Evolutionary conservation across 2,888 invertebrate genomes (phyloP).

Genomic region (Ceraclea dissimilis): DNA sequence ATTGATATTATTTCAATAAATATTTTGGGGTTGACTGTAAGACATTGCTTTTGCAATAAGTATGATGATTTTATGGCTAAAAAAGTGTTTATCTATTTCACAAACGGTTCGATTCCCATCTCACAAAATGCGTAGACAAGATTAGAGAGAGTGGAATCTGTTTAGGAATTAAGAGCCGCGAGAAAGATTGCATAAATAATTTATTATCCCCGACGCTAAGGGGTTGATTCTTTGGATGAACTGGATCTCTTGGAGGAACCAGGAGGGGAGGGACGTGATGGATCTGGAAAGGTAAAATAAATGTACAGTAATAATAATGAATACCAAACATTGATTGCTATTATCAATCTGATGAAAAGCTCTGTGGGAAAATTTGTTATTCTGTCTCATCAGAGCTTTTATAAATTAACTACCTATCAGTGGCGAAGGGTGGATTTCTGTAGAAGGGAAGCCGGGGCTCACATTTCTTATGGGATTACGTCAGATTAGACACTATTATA

Average conservation of each 20-base stretch:
- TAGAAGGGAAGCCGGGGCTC: too few relatives aligned
- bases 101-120: conserved; percentile 8
- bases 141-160: conserved; percentile 7
- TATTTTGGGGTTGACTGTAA: too few relatives aligned
- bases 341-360: not conserved
- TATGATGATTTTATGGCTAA: too few relatives aligned
- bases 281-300: not conserved
- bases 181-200: conserved; percentile 26
- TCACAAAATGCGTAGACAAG: not conserved
- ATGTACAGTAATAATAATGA: not conserved
- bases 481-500: too few relatives aligned
- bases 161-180: conserved; percentile 8
- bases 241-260: not conserved
- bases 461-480: too few relatives aligned
- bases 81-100: too few relatives aligned
- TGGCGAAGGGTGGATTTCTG: too few relatives aligned
- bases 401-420: too few relatives aligned
- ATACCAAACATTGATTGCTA: not conserved
- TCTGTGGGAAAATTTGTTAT: not conserved
- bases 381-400: too few relatives aligned
- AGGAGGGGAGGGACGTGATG: not conserved
- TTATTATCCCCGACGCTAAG: conserved; percentile 19
- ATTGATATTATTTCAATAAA: too few relatives aligned
- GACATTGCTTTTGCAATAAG: too few relatives aligned
- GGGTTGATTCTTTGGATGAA: conserved; percentile 2